phyloP scores from a whole-genome alignment of 1,140 invertebrate species.

The Pollicipes pollicipes region DNA sequence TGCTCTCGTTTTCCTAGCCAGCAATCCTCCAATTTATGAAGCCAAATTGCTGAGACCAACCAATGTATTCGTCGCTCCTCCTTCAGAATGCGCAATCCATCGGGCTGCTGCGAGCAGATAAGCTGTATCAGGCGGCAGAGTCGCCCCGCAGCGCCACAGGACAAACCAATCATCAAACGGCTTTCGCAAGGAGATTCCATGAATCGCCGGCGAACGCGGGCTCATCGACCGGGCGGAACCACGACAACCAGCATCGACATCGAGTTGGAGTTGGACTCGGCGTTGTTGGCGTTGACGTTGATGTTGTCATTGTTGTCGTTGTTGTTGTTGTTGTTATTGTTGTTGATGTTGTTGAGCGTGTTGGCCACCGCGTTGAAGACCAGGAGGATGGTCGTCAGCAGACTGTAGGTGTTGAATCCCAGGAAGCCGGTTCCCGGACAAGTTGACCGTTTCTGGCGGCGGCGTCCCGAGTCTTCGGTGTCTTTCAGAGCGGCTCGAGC shows the following conservation, averaged over 20 bases:
- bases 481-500: not conserved
- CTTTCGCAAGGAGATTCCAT: too few relatives aligned
- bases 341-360: constrained; percentile 13
- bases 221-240: constrained; percentile 3
- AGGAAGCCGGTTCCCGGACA: constrained; percentile 7
- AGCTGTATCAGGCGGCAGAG: too few relatives aligned
- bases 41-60: too few relatives aligned
- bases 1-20: too few relatives aligned
- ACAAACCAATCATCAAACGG: too few relatives aligned
- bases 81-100: too few relatives aligned
- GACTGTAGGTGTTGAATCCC: constrained; percentile 13
- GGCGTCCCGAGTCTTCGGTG: not conserved
- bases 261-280: constrained; percentile 8
- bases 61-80: too few relatives aligned
- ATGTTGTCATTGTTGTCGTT: constrained; percentile 14
- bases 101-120: too few relatives aligned
- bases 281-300: constrained; percentile 12
- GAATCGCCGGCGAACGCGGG: too few relatives aligned
- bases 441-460: constrained; percentile 4
- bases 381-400: constrained; percentile 12
- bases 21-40: too few relatives aligned
- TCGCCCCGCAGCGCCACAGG: too few relatives aligned
- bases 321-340: constrained; percentile 14
- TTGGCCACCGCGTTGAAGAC: constrained; percentile 12
- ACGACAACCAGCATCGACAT: constrained; percentile 7